A percentile compares a stretch with the other conserved stretches of the same genome.
Conservation (phyloP, 2,113 vertebrate species). For the Onychostoma macrolepis region DNA sequence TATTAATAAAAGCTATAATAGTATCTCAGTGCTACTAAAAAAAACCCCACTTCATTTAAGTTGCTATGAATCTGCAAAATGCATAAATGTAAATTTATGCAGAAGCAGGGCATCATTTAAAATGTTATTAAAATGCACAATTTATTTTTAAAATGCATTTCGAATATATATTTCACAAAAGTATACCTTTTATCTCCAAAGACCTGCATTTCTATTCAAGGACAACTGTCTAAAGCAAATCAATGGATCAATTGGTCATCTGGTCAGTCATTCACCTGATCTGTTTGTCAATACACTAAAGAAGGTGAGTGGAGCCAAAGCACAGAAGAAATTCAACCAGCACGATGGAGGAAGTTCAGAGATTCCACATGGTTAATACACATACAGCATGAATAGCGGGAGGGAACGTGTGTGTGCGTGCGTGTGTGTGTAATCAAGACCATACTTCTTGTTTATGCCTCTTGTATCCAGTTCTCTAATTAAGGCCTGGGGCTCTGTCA, state of each 20-base stretch:
- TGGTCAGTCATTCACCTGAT: neutral
- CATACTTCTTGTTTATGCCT: slow-evolving; percentile 41
- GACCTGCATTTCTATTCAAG: neutral
- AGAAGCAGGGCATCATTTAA: neutral
- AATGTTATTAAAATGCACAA: neutral
- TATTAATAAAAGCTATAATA: no score
- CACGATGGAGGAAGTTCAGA: neutral
- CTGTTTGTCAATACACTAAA: neutral
- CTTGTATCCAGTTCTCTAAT: slow-evolving; percentile 42
- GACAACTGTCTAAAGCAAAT: slow-evolving; percentile 23
- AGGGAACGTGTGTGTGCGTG: slow-evolving; percentile 36
- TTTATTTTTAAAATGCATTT: neutral
- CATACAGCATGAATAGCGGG: neutral
- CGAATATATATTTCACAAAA: neutral
- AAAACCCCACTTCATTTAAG: neutral
- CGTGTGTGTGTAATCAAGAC: slow-evolving; percentile 39
- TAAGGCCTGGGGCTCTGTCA: slow-evolving; percentile 46
- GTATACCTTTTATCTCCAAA: neutral
- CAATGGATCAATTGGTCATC: slow-evolving; percentile 21
- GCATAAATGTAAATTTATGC: neutral
- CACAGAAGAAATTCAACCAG: neutral
- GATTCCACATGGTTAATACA: neutral
- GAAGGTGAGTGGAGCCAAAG: neutral
- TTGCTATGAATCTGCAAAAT: neutral
- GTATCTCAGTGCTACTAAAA: no score